These are phyloP conservation scores for Pomatorhinus ruficollis DNA, from an alignment of 2,113 vertebrate genomes.

Conservation along the genomic window DNA sequence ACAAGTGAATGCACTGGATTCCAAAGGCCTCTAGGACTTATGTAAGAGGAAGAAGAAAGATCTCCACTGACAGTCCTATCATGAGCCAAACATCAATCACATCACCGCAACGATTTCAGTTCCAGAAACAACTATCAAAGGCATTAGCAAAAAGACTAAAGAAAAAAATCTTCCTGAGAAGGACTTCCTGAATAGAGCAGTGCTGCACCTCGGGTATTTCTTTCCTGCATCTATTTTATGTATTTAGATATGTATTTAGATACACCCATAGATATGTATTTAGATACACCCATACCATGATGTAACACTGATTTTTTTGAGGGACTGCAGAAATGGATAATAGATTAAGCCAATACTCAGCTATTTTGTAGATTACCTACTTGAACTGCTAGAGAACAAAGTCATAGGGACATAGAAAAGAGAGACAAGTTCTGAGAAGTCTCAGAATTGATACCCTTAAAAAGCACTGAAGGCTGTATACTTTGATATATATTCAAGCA, in stretches of 20 bases:
- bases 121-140: neutral
- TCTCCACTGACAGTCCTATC: neutral
- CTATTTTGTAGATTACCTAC: neutral
- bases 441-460: neutral
- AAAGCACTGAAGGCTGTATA: neutral
- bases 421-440: neutral
- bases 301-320: neutral
- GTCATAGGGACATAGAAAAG: neutral
- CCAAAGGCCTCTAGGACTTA: neutral
- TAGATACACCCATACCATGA: neutral
- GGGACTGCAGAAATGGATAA: neutral
- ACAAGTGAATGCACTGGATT: conserved; percentile 26
- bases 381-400: neutral
- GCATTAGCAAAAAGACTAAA: neutral
- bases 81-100: neutral
- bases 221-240: neutral
- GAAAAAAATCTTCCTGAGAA: neutral
- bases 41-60: conserved; percentile 9
- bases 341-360: neutral
- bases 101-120: neutral
- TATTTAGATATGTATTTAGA: no score
- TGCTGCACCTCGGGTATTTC: rapidly evolving
- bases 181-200: neutral
- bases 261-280: neutral
- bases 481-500: neutral